Evolutionary conservation across 2,797 vertebrate species (phyloP), one percentile per base, ranked within the genome.

Genomic region (Falco berigora): DNA sequence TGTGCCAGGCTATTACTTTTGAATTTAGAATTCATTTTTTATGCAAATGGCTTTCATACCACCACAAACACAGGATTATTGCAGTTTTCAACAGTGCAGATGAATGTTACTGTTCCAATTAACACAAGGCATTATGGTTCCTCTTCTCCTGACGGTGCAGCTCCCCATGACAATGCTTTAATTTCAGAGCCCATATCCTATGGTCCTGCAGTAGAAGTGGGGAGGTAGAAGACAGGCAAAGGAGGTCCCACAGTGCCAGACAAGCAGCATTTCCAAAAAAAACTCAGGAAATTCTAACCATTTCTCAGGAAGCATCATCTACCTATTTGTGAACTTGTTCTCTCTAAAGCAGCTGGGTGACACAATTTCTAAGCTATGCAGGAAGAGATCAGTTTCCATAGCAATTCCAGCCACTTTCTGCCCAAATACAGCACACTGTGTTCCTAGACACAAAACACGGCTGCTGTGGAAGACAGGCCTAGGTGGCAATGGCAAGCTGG

Each of bases 351-450:
- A 67, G 78, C 8, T 36, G 76, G 71, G 73, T 92, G 53, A 94
- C 84, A 93, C 52, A 46, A 8, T 90, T 94, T 88, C 73, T 82
- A 83, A 85, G 59, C 90, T 74, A 46, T 62, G 44, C 58, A 88
- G 76, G 52, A 86, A 85, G 50, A 87, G 50, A 88, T 68, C 86
- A 46, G 94, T 97, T 97, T 97, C 97, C 96, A 95, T 96, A 96
- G 96, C 92, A 94, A 97, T 97, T 96, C 42, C 82, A 94, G 90
- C 82, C 85, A 73, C 62, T 85, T 77, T 52, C 62, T 87, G 62
- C 81, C 76, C 94, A 93, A 84, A 88, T 91, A 56, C 71, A 94
- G 50, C 68, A 74, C 78, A 32, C 59, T 71, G 5, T 83, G n/a
- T 89, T 95, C 62, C 91, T 62, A 58, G 76, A 94, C 84, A 86